Percentiles rank a stretch among this genome's conserved stretches.
phyloP scores from a whole-genome alignment of 2,797 vertebrate species.

The Microctenopoma steveboyesi region DNA sequence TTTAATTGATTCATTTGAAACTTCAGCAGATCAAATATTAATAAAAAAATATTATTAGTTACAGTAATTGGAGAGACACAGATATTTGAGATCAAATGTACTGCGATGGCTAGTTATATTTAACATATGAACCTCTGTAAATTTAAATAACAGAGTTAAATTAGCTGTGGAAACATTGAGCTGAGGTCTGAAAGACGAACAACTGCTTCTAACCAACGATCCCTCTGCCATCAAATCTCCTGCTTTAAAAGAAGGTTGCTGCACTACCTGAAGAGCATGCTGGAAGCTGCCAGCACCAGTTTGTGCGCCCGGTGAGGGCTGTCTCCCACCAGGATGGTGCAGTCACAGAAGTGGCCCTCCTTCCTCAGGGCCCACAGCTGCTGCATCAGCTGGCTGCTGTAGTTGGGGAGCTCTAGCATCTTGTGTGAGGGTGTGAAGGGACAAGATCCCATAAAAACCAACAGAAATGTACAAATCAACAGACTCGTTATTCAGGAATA shows the following conservation, averaged over 20 bases:
- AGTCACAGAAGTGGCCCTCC: slow-evolving; percentile 90
- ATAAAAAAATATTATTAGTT: too few species aligned
- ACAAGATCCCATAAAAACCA: neutral
- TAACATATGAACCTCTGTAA: too few species aligned
- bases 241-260: neutral
- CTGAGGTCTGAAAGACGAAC: neutral
- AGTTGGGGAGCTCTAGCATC: slow-evolving; percentile 88
- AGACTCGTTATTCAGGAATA: too few species aligned
- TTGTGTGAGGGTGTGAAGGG: neutral
- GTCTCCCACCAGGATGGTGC: slow-evolving; percentile 86
- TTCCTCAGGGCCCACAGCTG: slow-evolving; percentile 87
- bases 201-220: neutral
- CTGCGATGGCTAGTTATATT: neutral
- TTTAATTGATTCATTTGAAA: too few species aligned
- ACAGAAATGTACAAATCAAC: neutral
- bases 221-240: neutral
- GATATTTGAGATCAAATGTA: neutral
- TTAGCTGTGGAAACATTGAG: neutral
- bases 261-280: slow-evolving; percentile 87
- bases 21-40: too few species aligned
- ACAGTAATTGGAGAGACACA: too few species aligned
- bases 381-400: slow-evolving; percentile 89
- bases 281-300: slow-evolving; percentile 89
- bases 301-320: slow-evolving; percentile 87
- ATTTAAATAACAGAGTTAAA: too few species aligned